Percentiles rank a stretch among this genome's conserved stretches.
Conservation (phyloP, 2,113 vertebrate species). For the Indicator maculatus region DNA sequence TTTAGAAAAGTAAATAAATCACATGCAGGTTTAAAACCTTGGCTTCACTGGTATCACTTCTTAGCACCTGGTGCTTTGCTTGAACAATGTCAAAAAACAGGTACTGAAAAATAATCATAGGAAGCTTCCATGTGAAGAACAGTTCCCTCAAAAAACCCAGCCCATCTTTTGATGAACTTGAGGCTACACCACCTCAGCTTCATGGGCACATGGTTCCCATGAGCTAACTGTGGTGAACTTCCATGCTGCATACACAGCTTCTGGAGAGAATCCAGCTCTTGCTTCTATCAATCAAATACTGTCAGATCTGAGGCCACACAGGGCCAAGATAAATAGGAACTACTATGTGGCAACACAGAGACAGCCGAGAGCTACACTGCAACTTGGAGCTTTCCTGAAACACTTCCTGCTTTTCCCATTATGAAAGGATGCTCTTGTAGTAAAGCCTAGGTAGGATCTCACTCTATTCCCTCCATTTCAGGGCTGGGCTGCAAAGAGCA, state of each 20-base stretch:
- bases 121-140: neutral
- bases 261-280: neutral
- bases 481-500: neutral
- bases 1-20: neutral
- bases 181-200: neutral
- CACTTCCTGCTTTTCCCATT: neutral
- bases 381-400: neutral
- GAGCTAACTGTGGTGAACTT: neutral
- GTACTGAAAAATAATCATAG: neutral
- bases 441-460: neutral
- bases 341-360: neutral
- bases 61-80: neutral
- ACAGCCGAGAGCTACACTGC: neutral
- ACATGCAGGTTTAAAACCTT: neutral
- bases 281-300: neutral
- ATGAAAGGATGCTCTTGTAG: neutral
- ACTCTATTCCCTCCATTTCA: neutral
- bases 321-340: neutral
- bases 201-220: neutral
- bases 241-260: neutral
- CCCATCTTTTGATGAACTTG: neutral
- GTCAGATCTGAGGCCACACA: neutral
- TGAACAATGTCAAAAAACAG: neutral
- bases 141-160: fast-evolving
- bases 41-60: neutral